phyloP scores from a whole-genome alignment of 1,140 invertebrate genomes.

The Cotesia typhae region DNA sequence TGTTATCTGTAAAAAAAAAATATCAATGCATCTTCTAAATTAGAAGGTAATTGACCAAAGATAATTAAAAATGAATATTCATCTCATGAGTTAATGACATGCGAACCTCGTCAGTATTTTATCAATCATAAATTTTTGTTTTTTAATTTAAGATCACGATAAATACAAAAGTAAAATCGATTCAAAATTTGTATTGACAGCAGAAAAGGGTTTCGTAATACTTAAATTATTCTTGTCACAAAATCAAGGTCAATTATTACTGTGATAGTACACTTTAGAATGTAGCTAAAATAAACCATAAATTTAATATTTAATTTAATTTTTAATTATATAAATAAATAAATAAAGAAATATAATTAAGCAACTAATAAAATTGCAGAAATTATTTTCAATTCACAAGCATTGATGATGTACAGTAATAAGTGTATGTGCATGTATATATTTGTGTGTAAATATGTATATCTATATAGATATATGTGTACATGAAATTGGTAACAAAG shows the following conservation, averaged over 20 bases:
- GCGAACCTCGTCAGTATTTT: too few species aligned
- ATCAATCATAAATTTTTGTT: neutral
- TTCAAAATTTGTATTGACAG: neutral
- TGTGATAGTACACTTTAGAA: neutral
- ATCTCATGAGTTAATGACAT: neutral
- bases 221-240: neutral
- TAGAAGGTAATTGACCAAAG: too few species aligned
- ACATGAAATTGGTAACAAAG: conserved; percentile 50
- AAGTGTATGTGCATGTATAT: neutral
- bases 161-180: too few species aligned
- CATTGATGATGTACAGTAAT: neutral
- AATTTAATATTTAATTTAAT: neutral
- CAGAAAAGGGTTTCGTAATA: conserved; percentile 1
- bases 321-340: neutral
- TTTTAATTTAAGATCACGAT: neutral
- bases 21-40: too few species aligned
- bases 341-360: neutral
- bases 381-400: neutral
- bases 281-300: neutral
- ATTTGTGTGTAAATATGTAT: neutral
- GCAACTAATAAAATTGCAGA: neutral
- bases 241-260: conserved; percentile 17
- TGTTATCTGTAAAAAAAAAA: too few species aligned
- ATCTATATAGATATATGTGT: conserved; percentile 14
- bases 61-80: neutral